phyloP scores from a whole-genome alignment of 2,113 vertebrate species.

The Cololabis saira region DNA sequence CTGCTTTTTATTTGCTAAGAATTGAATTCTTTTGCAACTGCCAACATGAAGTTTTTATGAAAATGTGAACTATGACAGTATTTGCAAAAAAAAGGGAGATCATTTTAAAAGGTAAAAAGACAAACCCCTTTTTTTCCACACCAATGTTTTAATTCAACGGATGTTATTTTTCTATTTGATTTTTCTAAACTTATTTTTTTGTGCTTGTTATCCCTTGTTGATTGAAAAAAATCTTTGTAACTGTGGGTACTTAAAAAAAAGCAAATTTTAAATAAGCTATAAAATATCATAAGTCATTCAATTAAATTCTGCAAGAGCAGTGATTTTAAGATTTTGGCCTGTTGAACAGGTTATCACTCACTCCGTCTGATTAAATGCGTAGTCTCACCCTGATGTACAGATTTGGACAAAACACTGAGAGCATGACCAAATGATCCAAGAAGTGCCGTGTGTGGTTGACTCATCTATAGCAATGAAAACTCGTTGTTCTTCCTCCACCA shows the following conservation, averaged over 20 bases:
- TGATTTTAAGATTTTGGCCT: conserved; percentile 60
- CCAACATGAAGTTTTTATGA: conserved; percentile 87
- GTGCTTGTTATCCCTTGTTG: conserved; percentile 79
- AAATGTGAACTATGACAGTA: conserved; percentile 86
- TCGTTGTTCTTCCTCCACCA: conserved; percentile 80
- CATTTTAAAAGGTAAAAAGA: conserved; percentile 82
- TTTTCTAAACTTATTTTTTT: conserved; percentile 83
- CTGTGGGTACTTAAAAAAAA: conserved; percentile 75
- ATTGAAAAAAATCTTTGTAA: conserved; percentile 81
- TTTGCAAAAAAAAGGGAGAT: conserved; percentile 85
- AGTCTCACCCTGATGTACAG: conserved; percentile 60
- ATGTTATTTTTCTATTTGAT: conserved; percentile 85
- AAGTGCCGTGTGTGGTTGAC: conserved; percentile 69
- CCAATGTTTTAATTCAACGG: conserved; percentile 81
- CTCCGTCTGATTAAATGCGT: conserved; percentile 50
- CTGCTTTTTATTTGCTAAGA: conserved; percentile 89
- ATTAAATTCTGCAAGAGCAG: conserved; percentile 59
- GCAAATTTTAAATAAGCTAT: conserved; percentile 60
- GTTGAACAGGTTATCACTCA: conserved; percentile 76
- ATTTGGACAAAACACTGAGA: conserved; percentile 59
- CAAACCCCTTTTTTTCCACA: conserved; percentile 75
- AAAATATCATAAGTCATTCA: conserved; percentile 57
- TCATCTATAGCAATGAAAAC: conserved; percentile 79
- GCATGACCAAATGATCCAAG: conserved; percentile 69
- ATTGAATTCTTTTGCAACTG: conserved; percentile 89